phyloP scores from a whole-genome alignment of 2,888 invertebrate genomes.

The Mythimna impura region DNA sequence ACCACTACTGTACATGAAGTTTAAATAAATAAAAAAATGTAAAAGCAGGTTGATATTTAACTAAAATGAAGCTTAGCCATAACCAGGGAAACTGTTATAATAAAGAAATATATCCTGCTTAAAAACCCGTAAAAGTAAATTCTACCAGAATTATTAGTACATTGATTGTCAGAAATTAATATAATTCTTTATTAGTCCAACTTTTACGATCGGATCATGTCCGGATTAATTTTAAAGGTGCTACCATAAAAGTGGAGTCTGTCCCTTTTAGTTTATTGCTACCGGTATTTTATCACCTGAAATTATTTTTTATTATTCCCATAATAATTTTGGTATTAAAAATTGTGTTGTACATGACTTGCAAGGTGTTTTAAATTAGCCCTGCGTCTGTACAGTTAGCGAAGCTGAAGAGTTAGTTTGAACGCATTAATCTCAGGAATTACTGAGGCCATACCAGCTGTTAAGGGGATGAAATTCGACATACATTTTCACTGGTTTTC shows the following conservation, averaged over 20 bases:
- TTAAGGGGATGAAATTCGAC: no score
- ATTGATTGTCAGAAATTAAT: slow-evolving; percentile 41
- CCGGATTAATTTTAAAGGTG: slow-evolving; percentile 47
- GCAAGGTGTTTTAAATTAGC: not conserved
- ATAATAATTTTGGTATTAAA: slow-evolving; percentile 16
- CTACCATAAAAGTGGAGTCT: slow-evolving; percentile 39
- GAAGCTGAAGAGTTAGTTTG: not conserved
- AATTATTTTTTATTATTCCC: slow-evolving; percentile 29
- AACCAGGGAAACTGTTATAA: not conserved
- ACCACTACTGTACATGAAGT: no score
- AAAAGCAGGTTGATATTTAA: not conserved
- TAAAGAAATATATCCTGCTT: slow-evolving; percentile 28
- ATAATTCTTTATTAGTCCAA: slow-evolving; percentile 47
- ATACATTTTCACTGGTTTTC: no score
- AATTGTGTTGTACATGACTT: not conserved
- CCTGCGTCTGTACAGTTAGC: not conserved
- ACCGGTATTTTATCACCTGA: slow-evolving; percentile 50
- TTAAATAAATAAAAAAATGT: no score
- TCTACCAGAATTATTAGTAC: slow-evolving; percentile 27
- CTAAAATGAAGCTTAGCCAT: not conserved
- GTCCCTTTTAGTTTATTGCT: slow-evolving; percentile 48
- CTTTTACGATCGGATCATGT: slow-evolving; percentile 51
- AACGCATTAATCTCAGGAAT: no score
- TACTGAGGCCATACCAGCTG: no score
- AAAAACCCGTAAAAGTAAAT: slow-evolving; percentile 24